Evolutionary conservation across 2,888 invertebrate genomes (phyloP), one percentile per base, ranked within the genome.

Genomic region (Catocala sponsa): DNA sequence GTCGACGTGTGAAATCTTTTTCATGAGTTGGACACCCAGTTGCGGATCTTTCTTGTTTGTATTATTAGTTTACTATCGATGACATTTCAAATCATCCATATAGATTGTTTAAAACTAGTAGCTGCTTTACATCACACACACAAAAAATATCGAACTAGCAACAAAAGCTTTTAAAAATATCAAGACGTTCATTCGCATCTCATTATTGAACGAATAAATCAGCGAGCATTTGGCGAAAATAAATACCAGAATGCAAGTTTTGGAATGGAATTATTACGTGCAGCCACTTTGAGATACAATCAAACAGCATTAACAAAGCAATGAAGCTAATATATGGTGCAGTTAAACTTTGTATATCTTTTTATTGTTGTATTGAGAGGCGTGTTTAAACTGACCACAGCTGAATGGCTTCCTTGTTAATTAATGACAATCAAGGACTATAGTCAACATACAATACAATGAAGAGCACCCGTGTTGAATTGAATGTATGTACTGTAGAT

Each of bases 171-270:
- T n/a, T 6, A 38, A 50, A 50, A 35, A 5, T 35, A 9, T 33
- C 13, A 35, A 11, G 2, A n/a, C 7, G 1, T 47, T 25, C 15
- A 13, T 44, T 47, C 33, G 33, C 49, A 49, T 49, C 41, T 6
- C 56, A 70, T 70, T 56, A 65, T 48, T 63, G 56, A 61, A 53
- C 42, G 60, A 47, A 63, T 66, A 74, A 55, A 63, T 59, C 44
- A 60, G 53, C 60, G n/a, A 58, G 48, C 59, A 65, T 76, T 65
- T 73, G 68, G 59, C 42, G 54, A 76, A 72, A 72, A 68, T 72
- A 68, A 63, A 65, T 64, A 63, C 65, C 70, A 15, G 25, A 32
- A 44, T 38, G 46, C 12, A 25, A 59, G 60, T 60, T 49, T 52
- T 15, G 46, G 53, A 44, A n/a, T 32, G 55, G 55, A 42, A 51